Percentiles rank a stretch among this genome's conserved stretches.
These are phyloP conservation scores for Lycophotia porphyrea DNA, from an alignment of 2,888 invertebrate species.

Conservation along the genomic window DNA sequence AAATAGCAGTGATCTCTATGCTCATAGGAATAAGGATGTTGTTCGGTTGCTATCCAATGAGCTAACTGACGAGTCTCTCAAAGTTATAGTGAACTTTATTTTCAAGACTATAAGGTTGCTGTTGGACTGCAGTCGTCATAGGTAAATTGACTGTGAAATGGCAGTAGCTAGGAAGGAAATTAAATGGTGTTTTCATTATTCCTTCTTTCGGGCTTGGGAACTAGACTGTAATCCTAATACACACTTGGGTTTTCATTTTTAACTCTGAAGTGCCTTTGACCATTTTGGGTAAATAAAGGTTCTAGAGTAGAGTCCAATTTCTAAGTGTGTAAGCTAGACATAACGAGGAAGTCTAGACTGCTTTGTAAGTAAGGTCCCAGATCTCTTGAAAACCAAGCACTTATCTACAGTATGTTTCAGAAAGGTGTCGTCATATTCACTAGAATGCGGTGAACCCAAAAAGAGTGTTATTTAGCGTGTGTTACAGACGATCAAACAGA, in stretches of 20 bases:
- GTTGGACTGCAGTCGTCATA: background rate
- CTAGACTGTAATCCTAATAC: background rate
- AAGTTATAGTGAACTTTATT: background rate
- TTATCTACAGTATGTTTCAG: background rate
- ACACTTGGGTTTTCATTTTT: background rate
- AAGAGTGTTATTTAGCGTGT: no score
- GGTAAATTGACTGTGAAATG: background rate
- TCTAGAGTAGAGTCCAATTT: constrained; percentile 3
- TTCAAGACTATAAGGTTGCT: background rate
- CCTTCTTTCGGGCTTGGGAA: no score
- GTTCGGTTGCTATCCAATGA: no score
- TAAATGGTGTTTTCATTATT: background rate
- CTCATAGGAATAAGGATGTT: background rate
- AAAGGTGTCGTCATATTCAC: no score
- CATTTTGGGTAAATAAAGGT: background rate
- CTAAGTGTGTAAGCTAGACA: background rate
- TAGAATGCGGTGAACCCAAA: no score
- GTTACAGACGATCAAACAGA: no score
- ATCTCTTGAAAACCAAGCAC: background rate
- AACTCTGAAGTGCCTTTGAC: background rate
- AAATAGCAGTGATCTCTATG: background rate
- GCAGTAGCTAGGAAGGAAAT: background rate
- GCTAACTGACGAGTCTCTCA: background rate
- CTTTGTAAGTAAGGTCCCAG: background rate
- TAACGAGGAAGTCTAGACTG: background rate